These are phyloP conservation scores for Amphiura filiformis DNA, from an alignment of 35 echinoderm and acorn worm species.

Conservation along the genomic window DNA sequence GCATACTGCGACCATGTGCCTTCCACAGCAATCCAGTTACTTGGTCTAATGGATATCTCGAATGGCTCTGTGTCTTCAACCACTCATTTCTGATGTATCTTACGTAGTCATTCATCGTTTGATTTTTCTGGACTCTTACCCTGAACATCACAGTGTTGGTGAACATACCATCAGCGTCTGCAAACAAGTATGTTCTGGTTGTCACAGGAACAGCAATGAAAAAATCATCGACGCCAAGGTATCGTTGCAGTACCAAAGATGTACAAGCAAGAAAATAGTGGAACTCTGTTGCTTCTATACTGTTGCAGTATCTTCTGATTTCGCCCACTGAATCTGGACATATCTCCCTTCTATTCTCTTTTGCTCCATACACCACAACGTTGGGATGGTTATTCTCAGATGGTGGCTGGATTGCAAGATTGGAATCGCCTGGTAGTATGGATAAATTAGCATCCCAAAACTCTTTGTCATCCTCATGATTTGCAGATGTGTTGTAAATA, in stretches of 20 bases:
- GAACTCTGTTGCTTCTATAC: constrained; percentile 1
- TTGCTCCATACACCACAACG: background rate
- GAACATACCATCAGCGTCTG: constrained; percentile 1
- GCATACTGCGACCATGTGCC: background rate
- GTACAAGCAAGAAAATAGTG: constrained; percentile 4
- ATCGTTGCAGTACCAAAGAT: background rate
- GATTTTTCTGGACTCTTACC: background rate
- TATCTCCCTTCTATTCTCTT: background rate
- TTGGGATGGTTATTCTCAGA: background rate
- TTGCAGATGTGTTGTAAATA: background rate
- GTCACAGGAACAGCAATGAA: constrained; percentile 8
- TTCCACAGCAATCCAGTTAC: background rate
- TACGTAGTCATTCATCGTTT: background rate
- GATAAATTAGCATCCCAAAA: background rate
- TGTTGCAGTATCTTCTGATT: background rate
- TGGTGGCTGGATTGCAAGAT: background rate
- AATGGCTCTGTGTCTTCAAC: background rate
- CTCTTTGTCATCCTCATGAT: background rate
- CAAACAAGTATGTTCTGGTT: background rate
- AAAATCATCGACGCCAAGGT: background rate
- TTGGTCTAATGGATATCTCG: background rate
- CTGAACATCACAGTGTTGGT: constrained; percentile 18
- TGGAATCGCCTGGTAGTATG: background rate
- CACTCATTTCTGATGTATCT: background rate
- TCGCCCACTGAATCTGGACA: background rate